A percentile compares a stretch with the other conserved stretches of the same genome.
Evolutionary conservation across 2,797 vertebrate genomes (phyloP).

Genomic region (Danio tinwini): DNA sequence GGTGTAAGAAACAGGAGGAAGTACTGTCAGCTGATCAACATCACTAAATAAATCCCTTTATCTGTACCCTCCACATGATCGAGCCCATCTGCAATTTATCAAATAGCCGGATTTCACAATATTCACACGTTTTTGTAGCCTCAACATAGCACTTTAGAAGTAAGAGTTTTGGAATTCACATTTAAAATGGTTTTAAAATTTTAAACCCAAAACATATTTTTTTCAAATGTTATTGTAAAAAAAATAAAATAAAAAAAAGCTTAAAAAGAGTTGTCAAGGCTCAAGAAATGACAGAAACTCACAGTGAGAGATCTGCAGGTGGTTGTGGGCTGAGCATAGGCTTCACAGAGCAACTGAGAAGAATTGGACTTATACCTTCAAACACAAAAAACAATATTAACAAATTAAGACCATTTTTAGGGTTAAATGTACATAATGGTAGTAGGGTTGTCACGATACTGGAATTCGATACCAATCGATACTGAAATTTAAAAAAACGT

Average conservation of each 20-base stretch:
- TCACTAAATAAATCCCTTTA: not conserved
- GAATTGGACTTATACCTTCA: slow-evolving; percentile 93
- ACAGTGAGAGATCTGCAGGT: slow-evolving; percentile 92
- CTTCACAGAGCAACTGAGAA: slow-evolving; percentile 91
- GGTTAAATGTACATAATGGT: not conserved
- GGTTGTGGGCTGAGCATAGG: slow-evolving; percentile 90
- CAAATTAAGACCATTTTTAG: not conserved
- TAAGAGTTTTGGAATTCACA: not conserved
- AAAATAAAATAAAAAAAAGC: not conserved
- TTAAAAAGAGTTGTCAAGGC: not conserved
- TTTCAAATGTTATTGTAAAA: not conserved
- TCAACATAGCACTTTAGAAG: not conserved
- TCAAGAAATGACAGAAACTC: slow-evolving; percentile 71
- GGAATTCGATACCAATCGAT: too few species aligned
- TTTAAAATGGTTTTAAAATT: not conserved
- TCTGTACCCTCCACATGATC: not conserved
- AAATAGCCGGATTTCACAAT: not conserved
- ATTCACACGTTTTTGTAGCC: not conserved
- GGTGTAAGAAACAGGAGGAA: not conserved
- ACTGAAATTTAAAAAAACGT: too few species aligned
- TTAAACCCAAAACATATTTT: not conserved
- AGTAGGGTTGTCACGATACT: too few species aligned
- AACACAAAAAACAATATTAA: not conserved
- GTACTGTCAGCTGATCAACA: not conserved
- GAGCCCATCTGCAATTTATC: not conserved